These are phyloP conservation scores for Andrena marginata DNA, from an alignment of 2,888 invertebrate genomes.

Conservation along the genomic window DNA sequence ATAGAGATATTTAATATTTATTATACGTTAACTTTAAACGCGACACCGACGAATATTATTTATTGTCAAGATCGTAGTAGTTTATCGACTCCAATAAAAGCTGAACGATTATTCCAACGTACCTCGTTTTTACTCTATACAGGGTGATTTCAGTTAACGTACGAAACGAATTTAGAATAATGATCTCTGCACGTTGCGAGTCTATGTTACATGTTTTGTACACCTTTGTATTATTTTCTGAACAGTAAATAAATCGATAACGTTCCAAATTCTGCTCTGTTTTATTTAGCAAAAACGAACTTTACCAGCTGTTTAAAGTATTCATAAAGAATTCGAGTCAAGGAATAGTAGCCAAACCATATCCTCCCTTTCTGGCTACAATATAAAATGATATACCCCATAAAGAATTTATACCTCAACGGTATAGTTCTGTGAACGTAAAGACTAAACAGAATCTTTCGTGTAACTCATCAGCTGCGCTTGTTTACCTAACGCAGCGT, in stretches of 20 bases:
- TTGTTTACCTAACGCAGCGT: not conserved
- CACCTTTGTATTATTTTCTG: slow-evolving; percentile 63
- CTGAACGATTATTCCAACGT: not conserved
- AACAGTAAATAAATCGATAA: slow-evolving; percentile 48
- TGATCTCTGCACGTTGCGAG: slow-evolving; percentile 53
- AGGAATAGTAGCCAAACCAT: too few relatives aligned
- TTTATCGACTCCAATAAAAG: not conserved
- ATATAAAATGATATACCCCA: too few relatives aligned
- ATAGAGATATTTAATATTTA: slow-evolving; percentile 52
- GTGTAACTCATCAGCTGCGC: not conserved
- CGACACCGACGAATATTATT: slow-evolving; percentile 20
- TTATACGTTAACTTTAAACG: slow-evolving; percentile 23
- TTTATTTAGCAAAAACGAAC: not conserved
- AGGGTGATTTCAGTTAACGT: not conserved
- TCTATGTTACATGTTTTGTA: slow-evolving; percentile 54
- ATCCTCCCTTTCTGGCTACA: too few relatives aligned
- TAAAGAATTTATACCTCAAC: too few relatives aligned
- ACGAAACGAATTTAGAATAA: not conserved
- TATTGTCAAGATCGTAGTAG: slow-evolving; percentile 20
- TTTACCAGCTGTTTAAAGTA: too few relatives aligned
- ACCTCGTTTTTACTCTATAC: slow-evolving; percentile 11
- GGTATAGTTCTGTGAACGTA: not conserved
- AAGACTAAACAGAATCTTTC: not conserved
- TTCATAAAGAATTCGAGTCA: too few relatives aligned
- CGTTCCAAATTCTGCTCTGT: not conserved